A percentile compares a stretch with the other conserved stretches of the same genome.
These are phyloP conservation scores for Acholoe squamosa DNA, from an alignment of 2,888 invertebrate species.

Conservation along the genomic window DNA sequence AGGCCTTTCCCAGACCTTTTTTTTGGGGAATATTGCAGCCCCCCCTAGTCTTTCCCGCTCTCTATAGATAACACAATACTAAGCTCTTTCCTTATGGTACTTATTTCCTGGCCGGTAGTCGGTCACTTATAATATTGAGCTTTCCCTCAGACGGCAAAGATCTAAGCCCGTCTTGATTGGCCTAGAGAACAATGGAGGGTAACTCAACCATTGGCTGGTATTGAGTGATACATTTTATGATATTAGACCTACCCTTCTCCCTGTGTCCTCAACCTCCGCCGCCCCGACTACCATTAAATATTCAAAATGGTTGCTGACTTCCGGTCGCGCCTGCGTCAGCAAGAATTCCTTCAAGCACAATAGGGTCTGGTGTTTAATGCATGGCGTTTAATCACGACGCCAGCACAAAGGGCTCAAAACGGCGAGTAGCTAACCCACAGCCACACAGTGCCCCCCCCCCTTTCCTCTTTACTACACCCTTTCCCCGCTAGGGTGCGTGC, in stretches of 20 bases:
- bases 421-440: too few species aligned
- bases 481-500: neutral
- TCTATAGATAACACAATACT: too few species aligned
- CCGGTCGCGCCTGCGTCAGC: neutral
- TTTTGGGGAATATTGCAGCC: too few species aligned
- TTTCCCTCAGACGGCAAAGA: neutral
- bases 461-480: too few species aligned
- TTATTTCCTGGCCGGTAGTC: too few species aligned
- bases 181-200: neutral
- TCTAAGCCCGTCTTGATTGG: neutral
- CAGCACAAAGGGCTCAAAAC: too few species aligned
- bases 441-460: too few species aligned
- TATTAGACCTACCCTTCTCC: neutral
- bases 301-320: slow-evolving; percentile 8
- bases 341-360: neutral
- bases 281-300: neutral
- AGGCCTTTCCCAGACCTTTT: too few species aligned
- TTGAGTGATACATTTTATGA: slow-evolving; percentile 7
- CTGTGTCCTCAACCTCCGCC: neutral
- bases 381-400: slow-evolving; percentile 5
- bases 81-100: too few species aligned
- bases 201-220: neutral
- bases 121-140: neutral
- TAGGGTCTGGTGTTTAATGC: slow-evolving; percentile 25
- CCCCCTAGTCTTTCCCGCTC: too few species aligned